These are phyloP conservation scores for Amphiprion clarkii DNA, from an alignment of 2,797 vertebrate species.

Conservation along the genomic window DNA sequence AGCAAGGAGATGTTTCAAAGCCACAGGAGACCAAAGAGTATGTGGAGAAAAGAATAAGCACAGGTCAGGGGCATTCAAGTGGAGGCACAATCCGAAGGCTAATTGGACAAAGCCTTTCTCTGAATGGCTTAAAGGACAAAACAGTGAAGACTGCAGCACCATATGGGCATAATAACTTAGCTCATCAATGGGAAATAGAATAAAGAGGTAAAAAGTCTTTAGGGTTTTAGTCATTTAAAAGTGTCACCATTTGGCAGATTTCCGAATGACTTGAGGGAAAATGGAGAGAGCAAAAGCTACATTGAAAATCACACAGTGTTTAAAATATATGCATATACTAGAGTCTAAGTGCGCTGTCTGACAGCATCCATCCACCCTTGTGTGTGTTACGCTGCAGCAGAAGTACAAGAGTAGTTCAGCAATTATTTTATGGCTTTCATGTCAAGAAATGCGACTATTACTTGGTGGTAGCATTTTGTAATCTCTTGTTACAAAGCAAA, in stretches of 20 bases:
- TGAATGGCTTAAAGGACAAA: conserved; percentile 9
- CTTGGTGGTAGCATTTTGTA: conserved; percentile 19
- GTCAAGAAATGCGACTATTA: too few species aligned
- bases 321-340: conserved; percentile 24
- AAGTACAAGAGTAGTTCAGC: conserved; percentile 6
- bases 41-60: neutral
- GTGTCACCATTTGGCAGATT: conserved; percentile 12
- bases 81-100: neutral
- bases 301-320: conserved; percentile 25
- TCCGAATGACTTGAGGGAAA: conserved; percentile 10
- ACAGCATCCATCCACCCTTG: conserved; percentile 11
- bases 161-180: neutral
- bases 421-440: neutral
- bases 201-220: conserved; percentile 9
- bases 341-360: conserved; percentile 26
- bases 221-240: conserved; percentile 23
- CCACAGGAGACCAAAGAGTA: neutral
- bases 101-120: conserved; percentile 1
- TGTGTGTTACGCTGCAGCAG: conserved; percentile 7
- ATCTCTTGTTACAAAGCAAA: conserved; percentile 8
- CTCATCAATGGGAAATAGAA: conserved; percentile 11
- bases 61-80: neutral
- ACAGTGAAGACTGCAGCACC: conserved; percentile 10
- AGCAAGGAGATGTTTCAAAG: neutral
- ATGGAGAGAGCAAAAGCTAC: conserved; percentile 5